These are phyloP conservation scores for Ischnus inquisitorius DNA, from an alignment of 2,888 invertebrate genomes.

Conservation along the genomic window DNA sequence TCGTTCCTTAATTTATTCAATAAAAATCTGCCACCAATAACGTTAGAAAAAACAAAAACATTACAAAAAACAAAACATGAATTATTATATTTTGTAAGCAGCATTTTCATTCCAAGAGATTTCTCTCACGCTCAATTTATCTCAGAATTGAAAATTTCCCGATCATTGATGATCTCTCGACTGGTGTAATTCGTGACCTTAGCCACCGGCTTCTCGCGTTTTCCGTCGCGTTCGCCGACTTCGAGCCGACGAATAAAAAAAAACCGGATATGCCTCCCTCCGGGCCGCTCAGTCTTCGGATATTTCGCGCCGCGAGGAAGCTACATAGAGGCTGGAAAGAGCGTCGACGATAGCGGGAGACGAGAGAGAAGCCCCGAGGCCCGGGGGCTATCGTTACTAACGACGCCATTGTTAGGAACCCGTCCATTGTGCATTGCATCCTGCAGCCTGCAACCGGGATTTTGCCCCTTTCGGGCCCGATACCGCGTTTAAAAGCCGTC, in stretches of 20 bases:
- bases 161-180: too few species aligned
- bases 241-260: background rate
- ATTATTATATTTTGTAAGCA: too few species aligned
- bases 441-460: conserved; percentile 74
- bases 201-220: too few species aligned
- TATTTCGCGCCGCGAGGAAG: conserved; percentile 10
- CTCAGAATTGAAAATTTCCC: too few species aligned
- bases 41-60: too few species aligned
- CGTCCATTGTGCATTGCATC: conserved; percentile 82
- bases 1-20: too few species aligned
- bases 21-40: too few species aligned
- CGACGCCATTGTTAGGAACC: conserved; percentile 84
- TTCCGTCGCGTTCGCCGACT: too few species aligned
- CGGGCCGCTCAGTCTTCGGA: background rate
- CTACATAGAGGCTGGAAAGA: conserved; percentile 59
- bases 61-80: too few species aligned
- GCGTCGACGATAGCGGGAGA: conserved; percentile 73
- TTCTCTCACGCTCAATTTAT: too few species aligned
- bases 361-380: conserved; percentile 39
- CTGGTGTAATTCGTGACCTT: too few species aligned
- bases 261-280: conserved; percentile 5
- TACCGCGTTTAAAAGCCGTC: conserved; percentile 22
- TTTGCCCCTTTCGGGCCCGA: conserved; percentile 54
- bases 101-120: too few species aligned
- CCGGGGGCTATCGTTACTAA: conserved; percentile 78